phyloP scores from a whole-genome alignment of 2,888 invertebrate species.

The Cephus runcator region DNA sequence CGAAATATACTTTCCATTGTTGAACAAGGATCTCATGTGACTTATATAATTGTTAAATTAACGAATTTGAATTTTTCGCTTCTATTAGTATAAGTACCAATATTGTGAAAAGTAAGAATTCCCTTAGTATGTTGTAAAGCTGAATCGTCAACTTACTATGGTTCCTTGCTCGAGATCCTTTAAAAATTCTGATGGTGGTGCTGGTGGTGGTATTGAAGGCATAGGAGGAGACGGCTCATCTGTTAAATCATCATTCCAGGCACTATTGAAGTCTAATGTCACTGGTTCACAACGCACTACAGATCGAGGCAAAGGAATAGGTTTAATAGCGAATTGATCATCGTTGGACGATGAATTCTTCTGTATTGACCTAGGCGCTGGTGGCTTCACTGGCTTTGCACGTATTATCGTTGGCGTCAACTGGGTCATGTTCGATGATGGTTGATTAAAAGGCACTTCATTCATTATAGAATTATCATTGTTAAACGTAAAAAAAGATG shows the following conservation, averaged over 20 bases:
- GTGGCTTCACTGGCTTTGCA: slow-evolving; percentile 71
- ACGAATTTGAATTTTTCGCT: not conserved
- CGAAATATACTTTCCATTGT: not conserved
- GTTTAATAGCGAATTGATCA: slow-evolving; percentile 9
- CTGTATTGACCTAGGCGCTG: slow-evolving; percentile 66
- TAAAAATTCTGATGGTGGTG: slow-evolving; percentile 71
- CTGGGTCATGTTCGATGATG: slow-evolving; percentile 23
- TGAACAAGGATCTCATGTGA: not conserved
- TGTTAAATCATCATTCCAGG: slow-evolving; percentile 20
- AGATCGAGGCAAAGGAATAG: slow-evolving; percentile 14
- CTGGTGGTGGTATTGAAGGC: slow-evolving; percentile 83
- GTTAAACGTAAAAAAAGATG: slow-evolving; percentile 53
- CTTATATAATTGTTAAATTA: not conserved
- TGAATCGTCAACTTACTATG: slow-evolving; percentile 31
- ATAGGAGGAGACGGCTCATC: slow-evolving; percentile 77
- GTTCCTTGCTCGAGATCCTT: slow-evolving; percentile 43
- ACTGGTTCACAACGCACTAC: slow-evolving; percentile 25
- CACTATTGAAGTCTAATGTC: slow-evolving; percentile 24
- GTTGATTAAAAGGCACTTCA: slow-evolving; percentile 27
- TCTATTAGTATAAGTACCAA: not conserved
- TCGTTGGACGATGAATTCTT: slow-evolving; percentile 45
- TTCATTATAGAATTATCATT: slow-evolving; percentile 19
- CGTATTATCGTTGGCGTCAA: slow-evolving; percentile 81
- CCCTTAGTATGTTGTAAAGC: not conserved
- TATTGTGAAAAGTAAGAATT: not conserved